Conservation (phyloP, 64 coral and sea anemone genomes). For the Pocillopora damicornis region DNA sequence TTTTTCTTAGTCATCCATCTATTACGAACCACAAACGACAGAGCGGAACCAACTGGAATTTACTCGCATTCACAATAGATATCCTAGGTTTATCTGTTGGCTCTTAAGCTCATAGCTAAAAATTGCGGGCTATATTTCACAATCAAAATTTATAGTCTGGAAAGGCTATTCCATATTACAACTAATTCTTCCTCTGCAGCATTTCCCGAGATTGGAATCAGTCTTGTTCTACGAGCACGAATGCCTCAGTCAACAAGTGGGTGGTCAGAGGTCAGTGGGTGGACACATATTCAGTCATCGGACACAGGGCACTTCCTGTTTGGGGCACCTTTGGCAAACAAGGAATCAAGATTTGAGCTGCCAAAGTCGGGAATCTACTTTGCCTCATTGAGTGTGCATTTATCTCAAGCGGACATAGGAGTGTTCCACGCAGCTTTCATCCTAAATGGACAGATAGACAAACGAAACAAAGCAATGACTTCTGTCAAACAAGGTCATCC, state of each 20-base stretch:
- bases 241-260: constrained; percentile 46
- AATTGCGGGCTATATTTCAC: neutral
- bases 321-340: constrained; percentile 36
- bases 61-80: too few relatives aligned
- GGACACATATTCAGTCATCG: constrained; percentile 21
- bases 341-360: constrained; percentile 34
- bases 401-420: constrained; percentile 31
- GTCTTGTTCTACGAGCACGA: constrained; percentile 24
- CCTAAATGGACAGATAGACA: constrained; percentile 14
- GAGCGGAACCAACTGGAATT: too few relatives aligned
- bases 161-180: neutral
- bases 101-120: neutral
- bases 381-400: constrained; percentile 36
- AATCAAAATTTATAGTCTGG: neutral
- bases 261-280: constrained; percentile 61
- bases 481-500: neutral
- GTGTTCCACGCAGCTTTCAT: constrained; percentile 23
- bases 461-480: neutral
- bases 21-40: too few relatives aligned
- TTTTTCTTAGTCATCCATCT: too few relatives aligned
- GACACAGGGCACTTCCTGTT: constrained; percentile 57
- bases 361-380: constrained; percentile 71
- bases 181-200: neutral
- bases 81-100: too few relatives aligned
- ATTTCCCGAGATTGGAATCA: constrained; percentile 66